Percentiles rank a stretch among this genome's conserved stretches.
Evolutionary conservation across 2,113 vertebrate genomes (phyloP).

Genomic region (Sclerurus mexicanus): DNA sequence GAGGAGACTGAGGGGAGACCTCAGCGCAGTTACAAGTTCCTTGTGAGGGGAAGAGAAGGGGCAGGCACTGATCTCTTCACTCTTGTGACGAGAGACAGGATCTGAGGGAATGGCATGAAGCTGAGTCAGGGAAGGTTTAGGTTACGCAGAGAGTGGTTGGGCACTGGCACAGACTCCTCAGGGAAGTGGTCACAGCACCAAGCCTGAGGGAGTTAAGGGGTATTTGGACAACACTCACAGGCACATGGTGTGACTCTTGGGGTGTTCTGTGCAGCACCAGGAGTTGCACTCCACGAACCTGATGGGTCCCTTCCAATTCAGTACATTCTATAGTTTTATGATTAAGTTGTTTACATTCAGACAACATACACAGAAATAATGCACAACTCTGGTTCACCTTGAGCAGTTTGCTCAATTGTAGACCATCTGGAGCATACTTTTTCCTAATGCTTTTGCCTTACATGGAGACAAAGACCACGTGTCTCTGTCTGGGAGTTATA

Average conservation of each 20-base stretch:
- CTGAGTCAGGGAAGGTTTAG: not conserved
- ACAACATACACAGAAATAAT: not conserved
- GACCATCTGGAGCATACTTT: not conserved
- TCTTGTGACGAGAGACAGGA: not conserved
- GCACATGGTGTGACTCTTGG: not conserved
- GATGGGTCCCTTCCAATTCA: not conserved
- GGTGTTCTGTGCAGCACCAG: not conserved
- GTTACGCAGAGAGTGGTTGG: not conserved
- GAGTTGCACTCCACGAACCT: not conserved
- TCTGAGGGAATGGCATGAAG: not conserved
- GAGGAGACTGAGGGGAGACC: not conserved
- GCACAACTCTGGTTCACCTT: not conserved
- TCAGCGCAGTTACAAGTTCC: not conserved
- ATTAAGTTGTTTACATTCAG: not conserved
- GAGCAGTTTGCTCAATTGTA: not conserved
- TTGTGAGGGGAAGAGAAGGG: not conserved
- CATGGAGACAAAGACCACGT: not conserved
- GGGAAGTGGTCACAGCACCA: not conserved
- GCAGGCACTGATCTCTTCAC: not conserved
- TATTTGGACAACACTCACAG: not conserved
- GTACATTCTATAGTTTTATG: not conserved
- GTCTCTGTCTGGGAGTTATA: not conserved
- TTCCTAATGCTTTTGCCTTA: not conserved
- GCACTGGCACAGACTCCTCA: not conserved
- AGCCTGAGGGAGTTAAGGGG: not conserved